Evolutionary conservation across 2,888 invertebrate genomes (phyloP).

Genomic region (Cacoxenus indagator): DNA sequence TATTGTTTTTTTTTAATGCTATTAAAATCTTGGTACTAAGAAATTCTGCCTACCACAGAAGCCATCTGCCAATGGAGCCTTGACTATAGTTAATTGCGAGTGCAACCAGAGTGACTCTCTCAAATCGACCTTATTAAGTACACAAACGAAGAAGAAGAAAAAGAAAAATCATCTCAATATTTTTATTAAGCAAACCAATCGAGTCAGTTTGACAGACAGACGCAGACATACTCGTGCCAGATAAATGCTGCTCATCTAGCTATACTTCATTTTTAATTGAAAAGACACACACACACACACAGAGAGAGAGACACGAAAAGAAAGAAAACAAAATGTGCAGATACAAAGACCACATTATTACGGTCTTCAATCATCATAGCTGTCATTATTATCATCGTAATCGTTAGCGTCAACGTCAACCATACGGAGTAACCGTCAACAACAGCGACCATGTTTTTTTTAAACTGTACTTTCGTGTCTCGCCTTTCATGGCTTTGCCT

Average conservation of each 20-base stretch:
- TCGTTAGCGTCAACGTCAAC: background rate
- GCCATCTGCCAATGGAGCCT: no score
- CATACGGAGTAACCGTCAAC: background rate
- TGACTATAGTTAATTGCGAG: no score
- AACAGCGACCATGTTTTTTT: background rate
- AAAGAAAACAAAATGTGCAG: background rate
- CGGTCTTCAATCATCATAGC: slow-evolving; percentile 11
- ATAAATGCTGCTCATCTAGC: background rate
- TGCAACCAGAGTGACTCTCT: no score
- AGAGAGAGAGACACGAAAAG: background rate
- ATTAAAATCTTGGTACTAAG: no score
- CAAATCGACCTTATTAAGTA: no score
- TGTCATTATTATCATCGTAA: background rate
- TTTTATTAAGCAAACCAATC: background rate
- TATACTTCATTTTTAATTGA: slow-evolving; percentile 15
- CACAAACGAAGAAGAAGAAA: background rate
- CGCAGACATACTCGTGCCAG: background rate
- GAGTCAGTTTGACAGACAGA: background rate
- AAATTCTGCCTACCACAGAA: no score
- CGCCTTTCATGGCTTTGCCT: background rate
- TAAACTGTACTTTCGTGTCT: background rate
- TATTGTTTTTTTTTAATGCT: no score
- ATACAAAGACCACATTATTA: slow-evolving; percentile 2
- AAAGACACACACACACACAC: background rate
- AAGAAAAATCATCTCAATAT: background rate